Conservation (phyloP, 2,797 vertebrate species). For the Synaphobranchus kaupii region DNA sequence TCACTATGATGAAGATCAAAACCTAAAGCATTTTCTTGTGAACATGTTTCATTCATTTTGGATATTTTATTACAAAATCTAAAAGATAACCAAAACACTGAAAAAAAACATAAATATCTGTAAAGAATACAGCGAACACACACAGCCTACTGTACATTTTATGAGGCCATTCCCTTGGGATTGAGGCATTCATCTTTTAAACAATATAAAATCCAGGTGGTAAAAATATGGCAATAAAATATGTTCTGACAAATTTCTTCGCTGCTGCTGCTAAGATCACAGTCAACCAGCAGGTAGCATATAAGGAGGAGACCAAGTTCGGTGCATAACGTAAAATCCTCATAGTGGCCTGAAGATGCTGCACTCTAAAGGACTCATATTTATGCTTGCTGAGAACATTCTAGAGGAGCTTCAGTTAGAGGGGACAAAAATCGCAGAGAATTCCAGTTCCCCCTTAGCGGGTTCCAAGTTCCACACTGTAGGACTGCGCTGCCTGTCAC, state of each 20-base stretch:
- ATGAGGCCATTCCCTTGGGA: background rate
- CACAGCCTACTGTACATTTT: background rate
- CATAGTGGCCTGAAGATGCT: background rate
- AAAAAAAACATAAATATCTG: background rate
- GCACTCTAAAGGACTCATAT: background rate
- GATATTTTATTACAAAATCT: slow-evolving; percentile 27
- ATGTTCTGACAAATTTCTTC: background rate
- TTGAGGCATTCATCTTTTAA: background rate
- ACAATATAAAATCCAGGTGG: background rate
- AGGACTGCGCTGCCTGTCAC: background rate
- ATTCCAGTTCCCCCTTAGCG: background rate
- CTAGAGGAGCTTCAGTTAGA: too few species aligned
- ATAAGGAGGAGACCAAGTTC: background rate
- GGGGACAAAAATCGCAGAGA: background rate
- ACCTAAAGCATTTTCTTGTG: background rate
- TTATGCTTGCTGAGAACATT: background rate
- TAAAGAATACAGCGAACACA: background rate
- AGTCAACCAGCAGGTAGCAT: background rate
- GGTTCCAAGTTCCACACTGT: background rate
- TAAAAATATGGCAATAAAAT: slow-evolving; percentile 10
- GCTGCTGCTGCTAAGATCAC: background rate
- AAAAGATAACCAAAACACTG: slow-evolving; percentile 17
- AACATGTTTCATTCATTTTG: background rate
- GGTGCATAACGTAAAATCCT: background rate
- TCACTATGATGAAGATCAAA: too few species aligned